These are phyloP conservation scores for Dendrolimus kikuchii DNA, from an alignment of 1,140 invertebrate species.

Conservation along the genomic window DNA sequence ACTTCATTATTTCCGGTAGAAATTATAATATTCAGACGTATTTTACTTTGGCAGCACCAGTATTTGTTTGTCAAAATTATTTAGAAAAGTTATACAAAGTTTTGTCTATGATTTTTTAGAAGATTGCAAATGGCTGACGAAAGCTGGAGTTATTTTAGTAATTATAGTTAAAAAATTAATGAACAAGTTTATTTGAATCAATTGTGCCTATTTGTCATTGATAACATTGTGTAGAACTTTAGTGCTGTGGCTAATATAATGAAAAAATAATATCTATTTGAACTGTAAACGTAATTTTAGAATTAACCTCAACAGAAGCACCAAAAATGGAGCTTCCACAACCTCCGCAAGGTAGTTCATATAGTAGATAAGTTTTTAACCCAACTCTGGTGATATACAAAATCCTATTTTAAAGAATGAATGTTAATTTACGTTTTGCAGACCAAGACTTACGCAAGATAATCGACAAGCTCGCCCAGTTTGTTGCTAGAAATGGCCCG, in stretches of 20 bases:
- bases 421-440: slow-evolving; percentile 46
- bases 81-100: too few species aligned
- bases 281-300: slow-evolving; percentile 11
- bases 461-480: slow-evolving; percentile 98
- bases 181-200: too few species aligned
- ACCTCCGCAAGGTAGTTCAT: slow-evolving; percentile 43
- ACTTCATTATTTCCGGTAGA: too few species aligned
- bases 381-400: not conserved
- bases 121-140: slow-evolving; percentile 25
- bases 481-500: slow-evolving; percentile 98
- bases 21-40: too few species aligned
- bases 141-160: too few species aligned
- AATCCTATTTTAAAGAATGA: not conserved
- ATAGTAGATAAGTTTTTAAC: slow-evolving; percentile 1
- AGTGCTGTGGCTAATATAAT: slow-evolving; percentile 8
- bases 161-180: too few species aligned
- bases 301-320: slow-evolving; percentile 31
- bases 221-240: not conserved
- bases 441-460: slow-evolving; percentile 95
- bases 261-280: slow-evolving; percentile 5
- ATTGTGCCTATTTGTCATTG: too few species aligned
- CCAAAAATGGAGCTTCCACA: slow-evolving; percentile 56
- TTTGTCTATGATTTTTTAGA: too few species aligned
- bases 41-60: too few species aligned
- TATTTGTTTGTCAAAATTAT: too few species aligned